phyloP scores from a whole-genome alignment of 2,888 invertebrate genomes.

The Allygus modestus region DNA sequence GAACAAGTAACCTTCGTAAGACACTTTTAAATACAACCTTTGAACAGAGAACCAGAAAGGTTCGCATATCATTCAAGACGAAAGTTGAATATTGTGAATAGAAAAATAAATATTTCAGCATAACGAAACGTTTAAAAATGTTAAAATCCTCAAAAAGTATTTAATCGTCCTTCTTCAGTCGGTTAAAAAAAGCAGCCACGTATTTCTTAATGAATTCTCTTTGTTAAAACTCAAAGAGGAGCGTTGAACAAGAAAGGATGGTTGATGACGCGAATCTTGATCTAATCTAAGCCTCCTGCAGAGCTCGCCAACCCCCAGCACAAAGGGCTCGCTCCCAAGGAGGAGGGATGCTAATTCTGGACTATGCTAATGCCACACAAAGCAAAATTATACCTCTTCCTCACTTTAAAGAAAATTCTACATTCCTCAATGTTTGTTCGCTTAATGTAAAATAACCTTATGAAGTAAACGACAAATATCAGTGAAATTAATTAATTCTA shows the following conservation, averaged over 20 bases:
- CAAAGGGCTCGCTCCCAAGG: conserved; percentile 7
- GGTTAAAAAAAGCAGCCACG: too few relatives aligned
- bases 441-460: neutral
- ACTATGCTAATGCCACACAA: neutral
- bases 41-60: too few relatives aligned
- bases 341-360: conserved; percentile 7
- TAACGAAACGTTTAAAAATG: too few relatives aligned
- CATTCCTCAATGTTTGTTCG: neutral
- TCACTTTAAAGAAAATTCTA: neutral
- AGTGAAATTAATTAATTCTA: too few relatives aligned
- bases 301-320: neutral
- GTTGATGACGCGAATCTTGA: conserved; percentile 12
- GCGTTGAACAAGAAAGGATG: neutral
- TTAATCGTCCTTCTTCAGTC: too few relatives aligned
- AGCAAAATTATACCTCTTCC: neutral
- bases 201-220: neutral
- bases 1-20: too few relatives aligned
- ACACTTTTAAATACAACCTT: too few relatives aligned
- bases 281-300: conserved; percentile 12
- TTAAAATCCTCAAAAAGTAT: too few relatives aligned
- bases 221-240: neutral
- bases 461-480: too few relatives aligned
- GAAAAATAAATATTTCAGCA: too few relatives aligned
- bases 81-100: too few relatives aligned
- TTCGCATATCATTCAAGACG: too few relatives aligned